These are phyloP conservation scores for Stenichneumon culpator DNA, from an alignment of 2,888 invertebrate genomes.

Conservation along the genomic window DNA sequence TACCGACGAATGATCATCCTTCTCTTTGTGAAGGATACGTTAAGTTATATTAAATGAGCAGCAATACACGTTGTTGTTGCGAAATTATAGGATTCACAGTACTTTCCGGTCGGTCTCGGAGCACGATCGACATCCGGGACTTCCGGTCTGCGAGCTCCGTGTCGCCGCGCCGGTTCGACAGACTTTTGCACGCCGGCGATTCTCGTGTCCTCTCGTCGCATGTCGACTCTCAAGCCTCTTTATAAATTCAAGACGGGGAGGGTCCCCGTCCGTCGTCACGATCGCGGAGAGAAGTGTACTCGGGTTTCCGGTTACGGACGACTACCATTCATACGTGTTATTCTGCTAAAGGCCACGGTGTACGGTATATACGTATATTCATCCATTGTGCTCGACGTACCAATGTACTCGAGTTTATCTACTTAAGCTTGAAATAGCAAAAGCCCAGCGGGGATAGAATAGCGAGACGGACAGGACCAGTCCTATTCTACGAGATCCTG, in stretches of 20 bases:
- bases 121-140: conserved; percentile 61
- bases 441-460: conserved; percentile 1
- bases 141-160: conserved; percentile 49
- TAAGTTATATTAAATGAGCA: background rate
- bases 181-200: background rate
- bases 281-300: conserved; percentile 58
- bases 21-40: conserved; percentile 1
- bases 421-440: conserved; percentile 46
- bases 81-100: conserved; percentile 1
- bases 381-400: conserved; percentile 7
- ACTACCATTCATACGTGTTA: conserved; percentile 48
- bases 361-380: conserved; percentile 12
- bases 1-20: background rate
- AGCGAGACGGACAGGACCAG: conserved; percentile 24
- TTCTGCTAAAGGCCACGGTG: conserved; percentile 49
- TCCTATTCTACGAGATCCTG: conserved; percentile 34
- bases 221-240: conserved; percentile 45
- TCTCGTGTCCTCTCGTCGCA: conserved; percentile 33
- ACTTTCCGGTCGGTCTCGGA: conserved; percentile 48
- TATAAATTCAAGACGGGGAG: conserved; percentile 68
- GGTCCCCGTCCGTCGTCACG: conserved; percentile 47
- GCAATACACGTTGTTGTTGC: conserved; percentile 6
- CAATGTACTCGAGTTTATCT: conserved; percentile 45
- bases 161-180: conserved; percentile 22
- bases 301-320: conserved; percentile 57